Conservation (phyloP, 2,888 invertebrate genomes). For the Tiliacea citrago region DNA sequence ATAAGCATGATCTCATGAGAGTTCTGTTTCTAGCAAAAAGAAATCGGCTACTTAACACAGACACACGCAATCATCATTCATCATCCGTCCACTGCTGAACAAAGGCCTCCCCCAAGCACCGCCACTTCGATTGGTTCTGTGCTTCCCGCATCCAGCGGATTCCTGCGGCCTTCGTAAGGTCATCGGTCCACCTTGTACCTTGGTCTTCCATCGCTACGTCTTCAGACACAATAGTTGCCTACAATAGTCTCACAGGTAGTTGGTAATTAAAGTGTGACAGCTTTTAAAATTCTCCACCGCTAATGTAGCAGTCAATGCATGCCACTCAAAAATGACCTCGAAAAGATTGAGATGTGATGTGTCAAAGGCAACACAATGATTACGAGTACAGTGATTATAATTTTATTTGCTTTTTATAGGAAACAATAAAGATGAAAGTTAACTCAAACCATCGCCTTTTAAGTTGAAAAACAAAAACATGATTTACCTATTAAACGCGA, state of each 20-base stretch:
- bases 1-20: background rate
- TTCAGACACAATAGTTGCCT: background rate
- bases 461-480: conserved; percentile 2
- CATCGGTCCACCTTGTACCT: too few species aligned
- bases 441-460: conserved; percentile 23
- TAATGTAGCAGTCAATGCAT: background rate
- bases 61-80: too few species aligned
- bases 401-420: conserved; percentile 17
- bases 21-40: background rate
- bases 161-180: too few species aligned
- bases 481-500: conserved; percentile 8
- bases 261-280: background rate
- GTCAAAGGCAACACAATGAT: background rate
- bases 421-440: conserved; percentile 28
- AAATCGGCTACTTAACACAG: background rate
- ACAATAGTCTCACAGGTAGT: background rate
- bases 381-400: background rate
- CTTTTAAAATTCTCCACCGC: too few species aligned
- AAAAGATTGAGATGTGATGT: background rate
- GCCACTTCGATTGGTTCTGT: too few species aligned
- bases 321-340: background rate
- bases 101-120: too few species aligned
- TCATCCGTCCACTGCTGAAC: too few species aligned
- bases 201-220: too few species aligned
- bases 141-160: too few species aligned